Percentiles rank a stretch among this genome's conserved stretches.
These are phyloP conservation scores for Eospalax fontanierii DNA, from an alignment of 2,797 vertebrate genomes.

Conservation along the genomic window DNA sequence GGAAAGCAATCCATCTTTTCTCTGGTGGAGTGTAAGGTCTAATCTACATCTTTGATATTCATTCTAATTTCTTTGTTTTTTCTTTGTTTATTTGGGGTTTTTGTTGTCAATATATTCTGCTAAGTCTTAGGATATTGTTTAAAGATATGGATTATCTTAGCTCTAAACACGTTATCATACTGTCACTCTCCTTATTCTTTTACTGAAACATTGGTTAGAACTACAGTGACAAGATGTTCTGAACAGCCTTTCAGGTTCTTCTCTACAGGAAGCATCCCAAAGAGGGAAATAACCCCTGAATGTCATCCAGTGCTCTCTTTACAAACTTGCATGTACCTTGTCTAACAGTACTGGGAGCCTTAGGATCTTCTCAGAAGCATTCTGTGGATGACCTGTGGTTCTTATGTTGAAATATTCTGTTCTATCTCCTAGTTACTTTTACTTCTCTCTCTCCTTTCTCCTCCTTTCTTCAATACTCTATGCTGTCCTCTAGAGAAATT, in stretches of 20 bases:
- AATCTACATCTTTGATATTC: neutral
- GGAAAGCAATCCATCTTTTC: neutral
- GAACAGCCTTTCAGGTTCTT: neutral
- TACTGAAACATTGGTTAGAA: neutral
- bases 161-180: neutral
- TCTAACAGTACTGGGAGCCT: neutral
- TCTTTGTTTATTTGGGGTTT: neutral
- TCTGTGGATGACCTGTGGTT: neutral
- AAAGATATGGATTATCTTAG: neutral
- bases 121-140: neutral
- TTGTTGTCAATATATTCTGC: neutral
- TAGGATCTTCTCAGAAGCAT: neutral
- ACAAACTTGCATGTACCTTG: rapidly evolving
- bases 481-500: neutral
- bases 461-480: neutral
- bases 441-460: neutral
- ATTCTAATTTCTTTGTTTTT: neutral
- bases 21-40: neutral
- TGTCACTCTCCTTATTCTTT: neutral
- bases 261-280: too few species aligned
- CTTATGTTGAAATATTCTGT: neutral
- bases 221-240: neutral
- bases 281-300: neutral
- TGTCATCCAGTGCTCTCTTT: neutral
- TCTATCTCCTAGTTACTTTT: neutral